phyloP scores from a whole-genome alignment of 2,113 vertebrate genomes.

The Orientallactaga bullata region DNA sequence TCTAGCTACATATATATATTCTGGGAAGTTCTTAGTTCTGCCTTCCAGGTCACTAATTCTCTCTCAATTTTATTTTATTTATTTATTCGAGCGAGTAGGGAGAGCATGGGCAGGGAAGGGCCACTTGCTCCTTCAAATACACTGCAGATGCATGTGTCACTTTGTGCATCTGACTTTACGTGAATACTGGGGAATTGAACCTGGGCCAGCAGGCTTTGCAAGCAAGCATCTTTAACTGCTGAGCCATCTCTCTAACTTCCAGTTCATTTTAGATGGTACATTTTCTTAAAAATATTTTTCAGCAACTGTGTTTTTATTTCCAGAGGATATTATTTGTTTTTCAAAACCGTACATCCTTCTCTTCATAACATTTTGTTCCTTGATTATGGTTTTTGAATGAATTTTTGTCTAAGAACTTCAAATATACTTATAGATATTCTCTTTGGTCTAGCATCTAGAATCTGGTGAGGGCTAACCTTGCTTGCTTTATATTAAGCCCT shows the following conservation, averaged over 20 bases:
- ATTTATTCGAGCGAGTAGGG: too few species aligned
- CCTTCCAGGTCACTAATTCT: not conserved
- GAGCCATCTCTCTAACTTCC: too few species aligned
- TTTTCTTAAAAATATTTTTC: not conserved
- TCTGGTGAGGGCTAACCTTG: accelerated
- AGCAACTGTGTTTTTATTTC: not conserved
- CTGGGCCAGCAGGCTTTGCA: too few species aligned
- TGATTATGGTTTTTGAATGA: not conserved
- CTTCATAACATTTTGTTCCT: not conserved
- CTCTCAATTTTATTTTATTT: not conserved
- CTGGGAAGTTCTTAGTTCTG: too few species aligned
- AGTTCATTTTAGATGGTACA: too few species aligned
- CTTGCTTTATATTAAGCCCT: accelerated
- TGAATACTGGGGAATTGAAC: too few species aligned
- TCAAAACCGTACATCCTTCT: not conserved
- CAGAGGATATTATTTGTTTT: not conserved
- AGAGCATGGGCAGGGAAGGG: too few species aligned
- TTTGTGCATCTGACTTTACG: too few species aligned
- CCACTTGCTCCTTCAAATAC: not conserved
- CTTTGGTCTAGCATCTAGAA: not conserved
- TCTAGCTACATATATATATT: not conserved
- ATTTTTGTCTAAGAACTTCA: not conserved
- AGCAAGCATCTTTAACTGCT: too few species aligned
- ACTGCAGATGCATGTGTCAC: too few species aligned
- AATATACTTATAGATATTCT: accelerated